Conservation (phyloP, 2,797 vertebrate genomes). For the Sebastes wilsoni region DNA sequence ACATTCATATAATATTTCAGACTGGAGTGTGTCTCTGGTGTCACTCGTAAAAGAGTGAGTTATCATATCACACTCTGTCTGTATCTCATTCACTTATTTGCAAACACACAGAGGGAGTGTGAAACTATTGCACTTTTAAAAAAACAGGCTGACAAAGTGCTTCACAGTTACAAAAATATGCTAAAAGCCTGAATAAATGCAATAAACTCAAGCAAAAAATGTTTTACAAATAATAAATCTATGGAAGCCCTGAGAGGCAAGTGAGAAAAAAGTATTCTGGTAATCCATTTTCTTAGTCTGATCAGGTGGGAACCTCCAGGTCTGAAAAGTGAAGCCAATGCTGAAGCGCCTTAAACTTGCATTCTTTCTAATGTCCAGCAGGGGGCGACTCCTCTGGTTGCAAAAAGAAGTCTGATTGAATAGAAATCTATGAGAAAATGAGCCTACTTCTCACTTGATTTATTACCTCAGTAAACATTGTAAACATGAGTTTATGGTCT, state of each 20-base stretch:
- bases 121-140: neutral
- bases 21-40: neutral
- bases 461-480: too few species aligned
- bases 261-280: neutral
- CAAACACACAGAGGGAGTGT: neutral
- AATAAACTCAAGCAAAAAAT: neutral
- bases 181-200: neutral
- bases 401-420: fast-evolving
- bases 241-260: neutral
- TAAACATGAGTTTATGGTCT: too few species aligned
- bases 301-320: fast-evolving
- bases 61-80: neutral
- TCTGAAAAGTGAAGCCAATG: too few species aligned
- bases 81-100: neutral
- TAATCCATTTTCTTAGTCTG: too few species aligned
- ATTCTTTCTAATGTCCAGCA: too few species aligned
- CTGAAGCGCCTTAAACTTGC: too few species aligned
- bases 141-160: neutral
- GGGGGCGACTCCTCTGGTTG: too few species aligned
- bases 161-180: neutral
- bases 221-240: neutral
- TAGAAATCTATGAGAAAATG: too few species aligned
- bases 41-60: neutral
- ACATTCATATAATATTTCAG: neutral
- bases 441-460: too few species aligned